Evolutionary conservation across 2,797 vertebrate species (phyloP).

Genomic region (Xiphophorus birchmanni): DNA sequence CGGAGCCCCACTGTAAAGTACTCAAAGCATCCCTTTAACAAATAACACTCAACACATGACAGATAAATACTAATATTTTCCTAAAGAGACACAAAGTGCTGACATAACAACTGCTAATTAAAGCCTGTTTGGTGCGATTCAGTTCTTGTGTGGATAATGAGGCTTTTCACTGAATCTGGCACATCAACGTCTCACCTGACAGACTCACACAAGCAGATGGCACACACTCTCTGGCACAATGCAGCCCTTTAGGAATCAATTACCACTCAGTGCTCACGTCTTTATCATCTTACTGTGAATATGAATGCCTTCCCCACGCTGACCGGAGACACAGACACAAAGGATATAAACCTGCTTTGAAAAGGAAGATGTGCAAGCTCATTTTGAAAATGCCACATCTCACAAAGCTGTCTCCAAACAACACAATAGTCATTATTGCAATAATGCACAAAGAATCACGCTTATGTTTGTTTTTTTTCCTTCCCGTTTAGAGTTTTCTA

Average conservation of each 20-base stretch:
- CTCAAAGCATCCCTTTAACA: slow-evolving; percentile 4
- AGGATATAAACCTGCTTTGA: slow-evolving; percentile 35
- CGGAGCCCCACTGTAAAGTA: background rate
- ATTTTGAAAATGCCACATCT: slow-evolving; percentile 50
- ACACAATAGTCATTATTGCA: slow-evolving; percentile 51
- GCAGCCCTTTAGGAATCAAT: slow-evolving; percentile 70
- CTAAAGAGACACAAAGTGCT: slow-evolving; percentile 53
- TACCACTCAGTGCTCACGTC: slow-evolving; percentile 58
- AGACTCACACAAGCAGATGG: slow-evolving; percentile 8
- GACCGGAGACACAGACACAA: slow-evolving; percentile 25
- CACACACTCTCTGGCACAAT: slow-evolving; percentile 47
- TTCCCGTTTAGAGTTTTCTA: slow-evolving; percentile 23
- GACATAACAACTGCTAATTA: slow-evolving; percentile 65
- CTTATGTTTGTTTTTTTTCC: background rate
- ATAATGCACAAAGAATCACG: slow-evolving; percentile 45
- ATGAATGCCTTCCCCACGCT: slow-evolving; percentile 39
- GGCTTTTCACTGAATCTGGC: slow-evolving; percentile 56
- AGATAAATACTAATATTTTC: slow-evolving; percentile 56
- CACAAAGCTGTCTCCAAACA: slow-evolving; percentile 51
- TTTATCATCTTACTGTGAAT: slow-evolving; percentile 64
- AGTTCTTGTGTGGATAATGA: slow-evolving; percentile 54
- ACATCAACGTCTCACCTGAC: slow-evolving; percentile 55
- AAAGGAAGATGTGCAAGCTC: slow-evolving; percentile 56
- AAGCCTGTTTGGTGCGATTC: slow-evolving; percentile 27
- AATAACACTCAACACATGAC: slow-evolving; percentile 31